Conservation (phyloP, 53 echinoderm and acorn worm genomes). For the Stichopus horrens region DNA sequence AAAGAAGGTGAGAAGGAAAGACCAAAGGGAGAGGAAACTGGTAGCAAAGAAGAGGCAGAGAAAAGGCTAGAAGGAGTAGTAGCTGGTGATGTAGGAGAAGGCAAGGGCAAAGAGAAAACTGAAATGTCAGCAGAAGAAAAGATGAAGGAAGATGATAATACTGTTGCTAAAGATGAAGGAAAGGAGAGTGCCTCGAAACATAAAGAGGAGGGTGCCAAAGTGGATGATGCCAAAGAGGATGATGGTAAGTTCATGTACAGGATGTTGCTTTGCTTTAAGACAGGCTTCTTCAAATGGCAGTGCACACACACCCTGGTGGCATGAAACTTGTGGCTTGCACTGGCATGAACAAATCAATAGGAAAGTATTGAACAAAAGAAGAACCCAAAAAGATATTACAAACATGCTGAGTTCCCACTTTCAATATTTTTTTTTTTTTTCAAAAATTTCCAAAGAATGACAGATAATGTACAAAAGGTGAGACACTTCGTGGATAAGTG, state of each 20-base stretch:
- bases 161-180: conserved; percentile 14
- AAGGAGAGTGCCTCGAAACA: conserved; percentile 13
- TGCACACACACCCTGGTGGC: too few species aligned
- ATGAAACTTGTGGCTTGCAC: too few species aligned
- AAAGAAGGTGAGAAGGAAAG: conserved; percentile 8
- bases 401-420: too few species aligned
- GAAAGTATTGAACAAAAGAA: too few species aligned
- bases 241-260: neutral
- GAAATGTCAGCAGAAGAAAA: neutral
- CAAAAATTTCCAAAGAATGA: too few species aligned
- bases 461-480: too few species aligned
- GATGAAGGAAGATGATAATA: neutral
- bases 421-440: too few species aligned
- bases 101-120: neutral
- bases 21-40: neutral
- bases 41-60: neutral
- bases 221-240: neutral
- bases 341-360: too few species aligned
- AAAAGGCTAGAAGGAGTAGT: too few species aligned
- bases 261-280: neutral
- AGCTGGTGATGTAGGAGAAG: conserved; percentile 5
- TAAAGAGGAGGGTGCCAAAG: neutral
- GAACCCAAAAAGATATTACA: too few species aligned
- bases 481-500: too few species aligned
- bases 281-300: too few species aligned